These are phyloP conservation scores for Cassiopea xamachana DNA, from an alignment of 30 jellyfish, hydroid and myxozoan genomes.

Conservation along the genomic window DNA sequence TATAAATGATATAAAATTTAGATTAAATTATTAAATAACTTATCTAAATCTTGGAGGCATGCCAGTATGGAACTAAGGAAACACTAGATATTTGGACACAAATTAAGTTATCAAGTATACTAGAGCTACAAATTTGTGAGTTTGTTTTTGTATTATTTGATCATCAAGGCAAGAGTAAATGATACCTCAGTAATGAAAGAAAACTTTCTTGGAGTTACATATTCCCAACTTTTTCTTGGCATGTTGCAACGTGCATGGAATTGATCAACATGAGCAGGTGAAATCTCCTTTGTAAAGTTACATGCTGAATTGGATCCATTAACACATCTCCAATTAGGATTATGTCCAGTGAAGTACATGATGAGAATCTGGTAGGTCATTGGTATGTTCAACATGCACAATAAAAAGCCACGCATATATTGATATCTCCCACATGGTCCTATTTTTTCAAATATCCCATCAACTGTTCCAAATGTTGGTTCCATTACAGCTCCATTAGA, in stretches of 20 bases:
- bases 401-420: slow-evolving; percentile 16
- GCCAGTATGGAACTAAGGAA: too few relatives aligned
- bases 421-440: slow-evolving; percentile 91
- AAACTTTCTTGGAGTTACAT: slow-evolving; percentile 30
- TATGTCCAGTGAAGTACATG: slow-evolving; percentile 88
- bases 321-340: slow-evolving; percentile 83
- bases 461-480: slow-evolving; percentile 43
- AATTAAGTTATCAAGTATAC: background rate
- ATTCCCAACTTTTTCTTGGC: slow-evolving; percentile 76
- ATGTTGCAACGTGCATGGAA: slow-evolving; percentile 63
- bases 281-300: slow-evolving; percentile 22
- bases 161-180: background rate
- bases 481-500: background rate
- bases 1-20: too few relatives aligned
- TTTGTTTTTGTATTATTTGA: background rate
- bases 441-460: slow-evolving; percentile 56
- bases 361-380: slow-evolving; percentile 64
- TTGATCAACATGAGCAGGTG: slow-evolving; percentile 50
- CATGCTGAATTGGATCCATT: slow-evolving; percentile 36
- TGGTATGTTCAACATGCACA: slow-evolving; percentile 54
- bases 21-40: too few relatives aligned
- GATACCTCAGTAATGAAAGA: slow-evolving; percentile 78
- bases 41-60: too few relatives aligned
- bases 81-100: too few relatives aligned
- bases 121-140: background rate